A percentile compares a stretch with the other conserved stretches of the same genome.
These are phyloP conservation scores for Megaceryle torquata DNA, from an alignment of 2,113 vertebrate genomes.

Conservation along the genomic window DNA sequence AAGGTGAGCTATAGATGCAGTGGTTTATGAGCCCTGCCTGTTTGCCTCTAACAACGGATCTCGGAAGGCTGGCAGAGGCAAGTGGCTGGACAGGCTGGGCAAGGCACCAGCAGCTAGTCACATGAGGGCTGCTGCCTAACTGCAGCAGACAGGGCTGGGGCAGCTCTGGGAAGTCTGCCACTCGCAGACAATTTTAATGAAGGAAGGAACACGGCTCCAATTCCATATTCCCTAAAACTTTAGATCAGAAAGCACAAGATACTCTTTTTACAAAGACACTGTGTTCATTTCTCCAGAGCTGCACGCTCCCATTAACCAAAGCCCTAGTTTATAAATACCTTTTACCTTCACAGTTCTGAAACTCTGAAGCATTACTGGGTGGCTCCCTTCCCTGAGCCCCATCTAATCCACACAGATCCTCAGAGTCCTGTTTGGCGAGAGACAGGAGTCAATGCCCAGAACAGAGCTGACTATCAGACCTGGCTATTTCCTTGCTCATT, in stretches of 20 bases:
- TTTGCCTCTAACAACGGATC: not conserved
- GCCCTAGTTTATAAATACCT: not conserved
- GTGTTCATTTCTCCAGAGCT: not conserved
- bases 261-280: not conserved
- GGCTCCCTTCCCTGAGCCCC: not conserved
- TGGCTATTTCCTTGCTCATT: not conserved
- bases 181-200: conserved; percentile 1
- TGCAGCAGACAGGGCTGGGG: conserved; percentile 3
- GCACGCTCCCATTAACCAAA: not conserved
- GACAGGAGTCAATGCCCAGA: not conserved
- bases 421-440: not conserved
- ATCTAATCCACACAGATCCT: not conserved
- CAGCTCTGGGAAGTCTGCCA: conserved; percentile 13
- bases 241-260: not conserved
- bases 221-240: not conserved
- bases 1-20: not conserved
- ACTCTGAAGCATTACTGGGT: not conserved
- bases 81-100: conserved; percentile 29
- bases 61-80: not conserved
- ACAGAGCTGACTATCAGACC: not conserved
- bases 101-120: conserved; percentile 34
- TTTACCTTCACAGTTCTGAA: not conserved
- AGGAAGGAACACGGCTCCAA: not conserved
- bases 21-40: not conserved
- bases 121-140: not conserved